Evolutionary conservation across 2,113 vertebrate genomes (phyloP).

Genomic region (Okapia johnstoni): DNA sequence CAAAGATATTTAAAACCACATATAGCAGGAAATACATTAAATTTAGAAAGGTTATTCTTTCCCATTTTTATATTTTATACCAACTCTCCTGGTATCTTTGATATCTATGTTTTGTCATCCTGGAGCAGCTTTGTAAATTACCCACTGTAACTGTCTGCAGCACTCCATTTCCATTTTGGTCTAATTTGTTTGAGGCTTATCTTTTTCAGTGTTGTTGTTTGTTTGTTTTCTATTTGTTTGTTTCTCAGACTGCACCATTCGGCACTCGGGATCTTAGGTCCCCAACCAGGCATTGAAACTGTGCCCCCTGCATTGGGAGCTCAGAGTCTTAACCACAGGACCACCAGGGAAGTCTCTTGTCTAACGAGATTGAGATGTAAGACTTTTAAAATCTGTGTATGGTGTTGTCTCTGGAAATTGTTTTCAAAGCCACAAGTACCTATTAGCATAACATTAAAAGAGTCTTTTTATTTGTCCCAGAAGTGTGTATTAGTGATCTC

Average conservation of each 20-base stretch:
- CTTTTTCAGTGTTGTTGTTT: neutral
- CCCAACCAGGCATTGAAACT: neutral
- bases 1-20: neutral
- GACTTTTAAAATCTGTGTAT: neutral
- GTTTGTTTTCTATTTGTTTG: neutral
- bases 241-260: neutral
- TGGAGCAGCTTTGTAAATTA: neutral
- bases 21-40: neutral
- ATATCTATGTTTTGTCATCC: fast-evolving
- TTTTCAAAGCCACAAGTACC: neutral
- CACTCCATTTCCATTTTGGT: neutral
- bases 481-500: neutral
- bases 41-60: neutral
- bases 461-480: neutral
- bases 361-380: neutral
- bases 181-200: neutral
- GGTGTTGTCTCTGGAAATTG: constrained; percentile 33
- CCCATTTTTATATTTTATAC: no score
- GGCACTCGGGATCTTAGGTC: neutral
- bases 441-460: constrained; percentile 47
- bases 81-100: fast-evolving
- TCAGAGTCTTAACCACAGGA: neutral
- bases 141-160: fast-evolving
- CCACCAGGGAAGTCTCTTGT: neutral
- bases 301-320: neutral